These are phyloP conservation scores for Oscheius sp. DNA, from an alignment of 2,888 invertebrate species.

Conservation along the genomic window DNA sequence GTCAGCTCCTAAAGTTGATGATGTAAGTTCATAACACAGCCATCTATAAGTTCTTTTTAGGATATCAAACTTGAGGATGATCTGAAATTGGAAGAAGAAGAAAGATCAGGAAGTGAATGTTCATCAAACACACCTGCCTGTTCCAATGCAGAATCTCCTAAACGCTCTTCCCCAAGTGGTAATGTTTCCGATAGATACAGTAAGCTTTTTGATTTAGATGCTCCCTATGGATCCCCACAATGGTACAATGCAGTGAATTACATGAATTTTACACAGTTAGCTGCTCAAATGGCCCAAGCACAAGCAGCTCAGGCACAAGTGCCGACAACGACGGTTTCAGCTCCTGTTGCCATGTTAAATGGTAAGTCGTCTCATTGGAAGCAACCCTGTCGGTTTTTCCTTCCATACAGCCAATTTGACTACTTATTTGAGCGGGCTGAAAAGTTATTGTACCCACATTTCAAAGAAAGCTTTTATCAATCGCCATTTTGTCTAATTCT, in stretches of 20 bases:
- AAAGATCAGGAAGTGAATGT: slow-evolving; percentile 21
- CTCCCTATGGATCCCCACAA: slow-evolving; percentile 29
- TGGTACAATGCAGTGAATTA: slow-evolving; percentile 43
- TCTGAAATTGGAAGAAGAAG: background rate
- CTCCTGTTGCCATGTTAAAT: slow-evolving; percentile 37
- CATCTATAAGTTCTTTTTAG: background rate
- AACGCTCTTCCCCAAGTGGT: slow-evolving; percentile 20
- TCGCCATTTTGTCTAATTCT: too few relatives aligned
- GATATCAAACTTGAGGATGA: background rate
- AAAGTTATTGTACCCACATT: too few relatives aligned
- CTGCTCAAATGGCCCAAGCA: slow-evolving; percentile 49
- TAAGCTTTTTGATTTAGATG: background rate
- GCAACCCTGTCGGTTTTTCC: too few relatives aligned
- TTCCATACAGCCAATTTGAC: too few relatives aligned
- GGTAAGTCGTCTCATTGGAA: slow-evolving; percentile 27
- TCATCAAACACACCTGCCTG: slow-evolving; percentile 26
- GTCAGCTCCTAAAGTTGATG: slow-evolving; percentile 5
- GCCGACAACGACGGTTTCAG: slow-evolving; percentile 8
- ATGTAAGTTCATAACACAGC: background rate
- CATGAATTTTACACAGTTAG: slow-evolving; percentile 42
- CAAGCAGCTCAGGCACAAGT: slow-evolving; percentile 24
- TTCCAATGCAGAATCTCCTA: slow-evolving; percentile 31
- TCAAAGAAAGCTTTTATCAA: too few relatives aligned
- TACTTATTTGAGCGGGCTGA: too few relatives aligned
- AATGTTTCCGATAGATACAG: background rate